Conservation (phyloP, 2,888 invertebrate genomes). For the Drosophila parthenogenetica region DNA sequence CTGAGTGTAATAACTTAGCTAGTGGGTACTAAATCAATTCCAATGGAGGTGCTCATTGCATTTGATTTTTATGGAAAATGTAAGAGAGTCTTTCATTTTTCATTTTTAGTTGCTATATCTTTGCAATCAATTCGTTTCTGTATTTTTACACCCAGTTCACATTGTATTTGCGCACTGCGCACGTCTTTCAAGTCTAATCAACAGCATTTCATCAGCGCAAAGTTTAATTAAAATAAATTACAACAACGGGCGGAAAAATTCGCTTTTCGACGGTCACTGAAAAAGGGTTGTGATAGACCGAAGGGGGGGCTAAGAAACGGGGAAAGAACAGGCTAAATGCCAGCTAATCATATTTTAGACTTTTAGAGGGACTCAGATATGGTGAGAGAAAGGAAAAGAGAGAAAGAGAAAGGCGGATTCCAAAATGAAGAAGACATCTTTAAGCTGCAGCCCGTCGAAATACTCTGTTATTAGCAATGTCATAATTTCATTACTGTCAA, state of each 20-base stretch:
- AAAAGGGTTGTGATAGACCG: conserved; percentile 57
- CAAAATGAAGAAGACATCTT: conserved; percentile 47
- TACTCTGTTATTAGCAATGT: conserved; percentile 76
- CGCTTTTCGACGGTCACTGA: conserved; percentile 26
- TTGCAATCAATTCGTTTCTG: conserved; percentile 22
- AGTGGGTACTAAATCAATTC: neutral
- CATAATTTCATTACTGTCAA: conserved; percentile 82
- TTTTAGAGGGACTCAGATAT: conserved; percentile 8
- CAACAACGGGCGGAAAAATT: conserved; percentile 59
- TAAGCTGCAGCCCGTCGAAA: conserved; percentile 59
- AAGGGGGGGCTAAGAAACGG: neutral
- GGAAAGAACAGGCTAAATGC: conserved; percentile 59
- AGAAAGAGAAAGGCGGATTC: neutral
- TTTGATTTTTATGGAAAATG: conserved; percentile 4
- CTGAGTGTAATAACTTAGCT: no score
- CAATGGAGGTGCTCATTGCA: conserved; percentile 34
- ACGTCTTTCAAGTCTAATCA: conserved; percentile 74
- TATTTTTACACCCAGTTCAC: conserved; percentile 13
- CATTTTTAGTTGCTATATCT: neutral
- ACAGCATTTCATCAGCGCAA: conserved; percentile 76
- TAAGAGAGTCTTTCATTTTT: neutral
- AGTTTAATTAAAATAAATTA: conserved; percentile 80
- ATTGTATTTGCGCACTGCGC: conserved; percentile 35
- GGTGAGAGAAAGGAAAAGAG: neutral
- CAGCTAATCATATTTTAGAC: conserved; percentile 76